These are phyloP conservation scores for Actinostola sp. DNA, from an alignment of 92 coral and sea anemone species.

Conservation along the genomic window DNA sequence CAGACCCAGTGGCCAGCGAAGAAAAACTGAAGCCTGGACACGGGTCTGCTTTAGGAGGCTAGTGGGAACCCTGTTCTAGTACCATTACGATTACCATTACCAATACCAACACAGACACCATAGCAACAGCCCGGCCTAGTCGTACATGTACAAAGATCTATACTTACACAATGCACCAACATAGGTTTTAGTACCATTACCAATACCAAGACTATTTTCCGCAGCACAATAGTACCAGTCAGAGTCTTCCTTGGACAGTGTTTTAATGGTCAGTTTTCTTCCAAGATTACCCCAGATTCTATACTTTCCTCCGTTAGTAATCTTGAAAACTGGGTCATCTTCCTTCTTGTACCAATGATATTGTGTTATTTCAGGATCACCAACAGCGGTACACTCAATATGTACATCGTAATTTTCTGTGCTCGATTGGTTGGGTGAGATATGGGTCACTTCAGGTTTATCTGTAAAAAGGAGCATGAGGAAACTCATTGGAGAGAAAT, in stretches of 20 bases:
- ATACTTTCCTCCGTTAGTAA: constrained; percentile 6
- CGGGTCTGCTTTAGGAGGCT: no score
- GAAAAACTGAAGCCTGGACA: no score
- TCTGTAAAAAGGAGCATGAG: constrained; percentile 17
- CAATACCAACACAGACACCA: no score
- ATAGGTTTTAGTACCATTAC: constrained; percentile 40
- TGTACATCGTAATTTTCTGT: constrained; percentile 17
- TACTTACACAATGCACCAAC: constrained; percentile 64
- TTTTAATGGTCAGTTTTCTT: constrained; percentile 23
- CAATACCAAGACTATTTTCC: constrained; percentile 52
- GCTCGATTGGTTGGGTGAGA: constrained; percentile 28
- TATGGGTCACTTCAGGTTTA: constrained; percentile 31
- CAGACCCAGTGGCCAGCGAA: no score
- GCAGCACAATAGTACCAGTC: constrained; percentile 71
- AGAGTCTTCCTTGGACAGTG: constrained; percentile 31
- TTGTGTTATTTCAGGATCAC: constrained; percentile 22
- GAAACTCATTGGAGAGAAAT: neutral
- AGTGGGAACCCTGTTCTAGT: no score
- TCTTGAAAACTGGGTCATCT: neutral
- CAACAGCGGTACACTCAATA: constrained; percentile 38
- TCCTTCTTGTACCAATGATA: constrained; percentile 52
- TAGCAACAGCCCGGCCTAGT: no score
- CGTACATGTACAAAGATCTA: neutral
- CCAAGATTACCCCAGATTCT: neutral
- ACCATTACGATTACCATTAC: no score